A percentile compares a stretch with the other conserved stretches of the same genome.
Evolutionary conservation across 2,888 invertebrate genomes (phyloP).

Genomic region (Hypena proboscidalis): DNA sequence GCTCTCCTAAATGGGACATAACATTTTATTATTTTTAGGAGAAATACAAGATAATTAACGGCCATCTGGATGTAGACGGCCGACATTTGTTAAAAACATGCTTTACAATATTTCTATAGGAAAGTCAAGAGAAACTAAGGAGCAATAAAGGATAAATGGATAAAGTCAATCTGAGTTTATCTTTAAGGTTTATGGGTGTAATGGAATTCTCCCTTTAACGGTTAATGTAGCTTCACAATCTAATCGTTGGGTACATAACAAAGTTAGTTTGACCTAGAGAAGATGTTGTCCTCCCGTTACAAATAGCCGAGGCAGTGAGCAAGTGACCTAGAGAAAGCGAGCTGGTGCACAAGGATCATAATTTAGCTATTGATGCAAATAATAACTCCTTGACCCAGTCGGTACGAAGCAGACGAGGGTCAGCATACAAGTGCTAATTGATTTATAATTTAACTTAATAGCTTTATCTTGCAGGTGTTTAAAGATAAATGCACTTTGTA

Average conservation of each 20-base stretch:
- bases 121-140: conserved; percentile 13
- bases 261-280: conserved; percentile 49
- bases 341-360: conserved; percentile 30
- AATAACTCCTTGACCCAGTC: conserved; percentile 55
- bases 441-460: conserved; percentile 33
- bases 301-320: conserved; percentile 42
- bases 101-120: conserved; percentile 32
- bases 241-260: conserved; percentile 40
- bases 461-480: background rate
- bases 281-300: conserved; percentile 58
- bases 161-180: conserved; percentile 17
- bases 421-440: conserved; percentile 43
- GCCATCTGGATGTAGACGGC: conserved; percentile 45
- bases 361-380: conserved; percentile 49
- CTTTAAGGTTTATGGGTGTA: conserved; percentile 12
- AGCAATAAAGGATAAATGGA: conserved; percentile 9
- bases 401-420: conserved; percentile 42
- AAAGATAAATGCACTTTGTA: background rate
- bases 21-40: conserved; percentile 66
- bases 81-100: conserved; percentile 36
- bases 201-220: conserved; percentile 32
- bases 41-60: conserved; percentile 63
- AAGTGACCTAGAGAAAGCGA: conserved; percentile 55
- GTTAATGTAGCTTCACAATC: conserved; percentile 23
- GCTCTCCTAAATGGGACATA: conserved; percentile 63